phyloP scores from a whole-genome alignment of 2,888 invertebrate species.

The Polyploca ridens region DNA sequence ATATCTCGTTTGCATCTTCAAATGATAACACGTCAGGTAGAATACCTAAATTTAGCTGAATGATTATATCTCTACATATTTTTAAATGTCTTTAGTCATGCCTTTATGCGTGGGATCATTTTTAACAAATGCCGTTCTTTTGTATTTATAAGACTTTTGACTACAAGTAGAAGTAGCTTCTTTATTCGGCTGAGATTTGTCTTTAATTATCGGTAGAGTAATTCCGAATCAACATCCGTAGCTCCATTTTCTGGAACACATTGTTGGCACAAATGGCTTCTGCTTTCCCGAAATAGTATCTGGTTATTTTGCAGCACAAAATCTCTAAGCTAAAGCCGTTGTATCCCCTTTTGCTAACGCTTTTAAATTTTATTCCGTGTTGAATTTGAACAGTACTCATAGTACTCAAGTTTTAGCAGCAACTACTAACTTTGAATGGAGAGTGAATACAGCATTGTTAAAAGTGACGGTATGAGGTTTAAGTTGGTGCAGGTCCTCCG shows the following conservation, averaged over 20 bases:
- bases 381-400: not conserved
- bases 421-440: not conserved
- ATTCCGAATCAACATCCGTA: not conserved
- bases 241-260: slow-evolving; percentile 7
- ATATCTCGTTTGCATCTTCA: not conserved
- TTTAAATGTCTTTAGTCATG: not conserved
- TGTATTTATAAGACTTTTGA: no score
- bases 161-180: no score
- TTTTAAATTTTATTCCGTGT: not conserved
- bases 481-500: not conserved
- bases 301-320: not conserved
- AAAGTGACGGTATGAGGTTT: not conserved
- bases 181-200: no score
- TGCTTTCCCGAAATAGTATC: not conserved
- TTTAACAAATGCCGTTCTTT: not conserved
- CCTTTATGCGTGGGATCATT: not conserved
- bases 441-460: not conserved
- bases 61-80: not conserved
- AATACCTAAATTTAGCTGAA: not conserved
- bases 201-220: not conserved
- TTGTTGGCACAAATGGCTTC: not conserved
- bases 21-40: not conserved
- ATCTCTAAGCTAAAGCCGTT: not conserved
- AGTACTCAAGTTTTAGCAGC: not conserved
- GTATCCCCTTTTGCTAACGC: not conserved